Evolutionary conservation across 2,888 invertebrate genomes (phyloP), one percentile per base, ranked within the genome.

Genomic region (Cheilosia vernalis): DNA sequence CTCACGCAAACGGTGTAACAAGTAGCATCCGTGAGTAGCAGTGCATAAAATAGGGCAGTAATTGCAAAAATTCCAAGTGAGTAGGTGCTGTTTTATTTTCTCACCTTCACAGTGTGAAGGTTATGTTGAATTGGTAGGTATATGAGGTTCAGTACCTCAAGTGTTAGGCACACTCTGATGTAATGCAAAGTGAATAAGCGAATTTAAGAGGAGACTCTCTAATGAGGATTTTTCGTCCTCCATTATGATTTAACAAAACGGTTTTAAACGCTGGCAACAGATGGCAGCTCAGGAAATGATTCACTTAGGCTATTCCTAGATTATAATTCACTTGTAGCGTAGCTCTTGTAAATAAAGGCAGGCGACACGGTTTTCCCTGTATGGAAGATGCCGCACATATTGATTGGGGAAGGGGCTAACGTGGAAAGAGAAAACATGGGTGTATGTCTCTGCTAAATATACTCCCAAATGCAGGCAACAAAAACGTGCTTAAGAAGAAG

Each of bases 91-190:
- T 24, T 24, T 24, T 24, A 2, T 24, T 24, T 24, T 27, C 24
- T n/a, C 42, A 42, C 60, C 27, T 60, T 60, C 42, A 21, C 42
- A 21, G 24, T 42, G 42, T 60, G 42, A 60, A 60, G 60, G 60
- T 24, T 60, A 60, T 24, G 24, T 42, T 40, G 24, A 13, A 10
- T 10, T 2, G 13, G 4, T 13, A 5, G 30, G 30, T 24, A 0
- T n/a, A 24, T 42, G 24, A 7, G 42, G 58, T 58, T 40, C 13
- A 19, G 13, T 58, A 15, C 40, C 19, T 58, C 19, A 5, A 21
- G 51, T 51, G 24, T 2, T 5, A 7, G 51, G 24, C 51, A 51
- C 19, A 40, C 40, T 15, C 7, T 21, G 21, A 40, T 17, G 58
- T 6, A 37, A 19, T 40, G n/a, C 17, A 21, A 58, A 40, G 40